A percentile compares a stretch with the other conserved stretches of the same genome.
These are phyloP conservation scores for Rhinogobius similis DNA, from an alignment of 2,113 vertebrate genomes.

Conservation along the genomic window DNA sequence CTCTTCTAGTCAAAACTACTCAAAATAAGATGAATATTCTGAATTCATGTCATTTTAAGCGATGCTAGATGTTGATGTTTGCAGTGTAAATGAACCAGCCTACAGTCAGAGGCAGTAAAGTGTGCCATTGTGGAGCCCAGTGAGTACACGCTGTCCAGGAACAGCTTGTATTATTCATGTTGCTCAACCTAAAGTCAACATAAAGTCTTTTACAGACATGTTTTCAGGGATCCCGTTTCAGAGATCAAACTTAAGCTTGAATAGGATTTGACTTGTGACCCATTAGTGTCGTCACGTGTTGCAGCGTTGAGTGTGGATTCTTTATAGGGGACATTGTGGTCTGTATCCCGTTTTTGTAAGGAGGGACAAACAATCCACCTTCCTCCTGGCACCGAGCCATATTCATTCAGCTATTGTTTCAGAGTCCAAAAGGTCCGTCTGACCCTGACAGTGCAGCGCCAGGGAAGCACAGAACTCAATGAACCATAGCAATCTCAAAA, in stretches of 20 bases:
- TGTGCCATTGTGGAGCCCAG: conserved; percentile 8
- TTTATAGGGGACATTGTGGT: conserved; percentile 48
- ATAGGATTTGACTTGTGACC: background rate
- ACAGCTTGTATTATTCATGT: conserved; percentile 25
- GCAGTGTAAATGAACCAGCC: too few relatives aligned
- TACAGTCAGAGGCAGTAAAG: conserved; percentile 3
- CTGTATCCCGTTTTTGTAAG: conserved; percentile 47
- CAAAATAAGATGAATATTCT: too few relatives aligned
- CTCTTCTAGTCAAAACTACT: too few relatives aligned
- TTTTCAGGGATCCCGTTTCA: conserved; percentile 1
- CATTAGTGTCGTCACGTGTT: conserved; percentile 7
- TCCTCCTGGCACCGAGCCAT: conserved; percentile 69
- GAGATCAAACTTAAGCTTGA: background rate
- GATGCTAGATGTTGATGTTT: too few relatives aligned
- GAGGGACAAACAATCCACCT: conserved; percentile 64
- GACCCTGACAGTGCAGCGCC: conserved; percentile 39
- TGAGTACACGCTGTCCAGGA: conserved; percentile 16
- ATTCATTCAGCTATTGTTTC: conserved; percentile 59
- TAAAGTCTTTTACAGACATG: conserved; percentile 20
- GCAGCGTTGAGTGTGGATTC: conserved; percentile 24
- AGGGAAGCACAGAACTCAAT: conserved; percentile 37
- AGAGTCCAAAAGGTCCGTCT: conserved; percentile 58
- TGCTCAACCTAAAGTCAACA: conserved; percentile 21
- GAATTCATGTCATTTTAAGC: too few relatives aligned
- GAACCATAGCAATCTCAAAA: conserved; percentile 25